Conservation (phyloP, 2,113 vertebrate genomes). For the Dipodomys merriami region DNA sequence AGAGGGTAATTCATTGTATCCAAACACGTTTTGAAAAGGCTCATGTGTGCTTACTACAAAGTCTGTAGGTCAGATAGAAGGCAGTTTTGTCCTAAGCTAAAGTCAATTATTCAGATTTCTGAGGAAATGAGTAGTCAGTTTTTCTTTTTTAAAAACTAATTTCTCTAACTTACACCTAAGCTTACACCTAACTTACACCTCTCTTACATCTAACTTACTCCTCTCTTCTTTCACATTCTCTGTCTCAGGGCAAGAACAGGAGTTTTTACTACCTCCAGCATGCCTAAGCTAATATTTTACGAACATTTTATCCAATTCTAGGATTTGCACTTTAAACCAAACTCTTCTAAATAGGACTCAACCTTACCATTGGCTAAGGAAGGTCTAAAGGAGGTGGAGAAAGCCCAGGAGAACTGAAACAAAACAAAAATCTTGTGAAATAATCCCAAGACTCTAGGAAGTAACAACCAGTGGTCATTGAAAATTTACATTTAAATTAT, state of each 20-base stretch:
- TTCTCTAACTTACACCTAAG: too few species aligned
- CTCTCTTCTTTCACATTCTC: not conserved
- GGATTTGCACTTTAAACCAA: not conserved
- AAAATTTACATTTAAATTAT: not conserved
- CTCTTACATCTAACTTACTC: accelerated
- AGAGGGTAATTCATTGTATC: not conserved
- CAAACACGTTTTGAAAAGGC: not conserved
- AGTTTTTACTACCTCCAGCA: accelerated
- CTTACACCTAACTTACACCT: not conserved
- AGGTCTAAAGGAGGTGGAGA: not conserved
- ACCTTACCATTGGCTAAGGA: too few species aligned
- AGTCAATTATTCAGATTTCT: not conserved
- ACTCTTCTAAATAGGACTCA: not conserved
- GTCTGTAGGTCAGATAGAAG: not conserved
- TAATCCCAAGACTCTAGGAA: not conserved
- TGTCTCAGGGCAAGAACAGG: not conserved
- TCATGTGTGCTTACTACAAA: not conserved
- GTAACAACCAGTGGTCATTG: not conserved
- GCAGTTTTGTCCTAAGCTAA: not conserved
- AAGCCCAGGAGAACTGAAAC: not conserved
- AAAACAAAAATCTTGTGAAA: not conserved
- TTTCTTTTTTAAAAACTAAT: not conserved
- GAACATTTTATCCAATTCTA: not conserved
- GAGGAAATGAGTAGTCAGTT: not conserved
- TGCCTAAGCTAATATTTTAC: accelerated